These are phyloP conservation scores for Thereva unica DNA, from an alignment of 2,888 invertebrate genomes.

Conservation along the genomic window DNA sequence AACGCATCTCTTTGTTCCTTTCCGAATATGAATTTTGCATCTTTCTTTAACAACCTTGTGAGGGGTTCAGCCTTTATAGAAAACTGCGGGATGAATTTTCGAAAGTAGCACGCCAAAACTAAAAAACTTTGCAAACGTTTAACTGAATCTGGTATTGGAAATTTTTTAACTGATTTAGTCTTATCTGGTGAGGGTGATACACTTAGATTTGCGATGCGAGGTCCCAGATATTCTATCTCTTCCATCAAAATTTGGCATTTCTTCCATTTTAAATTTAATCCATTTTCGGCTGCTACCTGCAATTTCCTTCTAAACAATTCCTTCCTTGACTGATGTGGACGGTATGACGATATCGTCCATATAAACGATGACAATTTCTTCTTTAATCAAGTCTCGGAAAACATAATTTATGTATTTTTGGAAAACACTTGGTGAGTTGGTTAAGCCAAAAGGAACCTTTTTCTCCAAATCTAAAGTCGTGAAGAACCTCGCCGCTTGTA, in stretches of 20 bases:
- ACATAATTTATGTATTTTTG: background rate
- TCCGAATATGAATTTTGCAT: background rate
- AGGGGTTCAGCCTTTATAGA: background rate
- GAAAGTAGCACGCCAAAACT: conserved; percentile 1
- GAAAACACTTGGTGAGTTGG: background rate
- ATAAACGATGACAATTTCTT: background rate
- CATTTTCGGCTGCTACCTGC: too few relatives aligned
- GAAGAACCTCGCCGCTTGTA: conserved; percentile 30
- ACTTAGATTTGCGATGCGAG: background rate
- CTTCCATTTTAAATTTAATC: background rate
- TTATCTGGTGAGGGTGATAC: background rate
- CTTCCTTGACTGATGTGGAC: background rate
- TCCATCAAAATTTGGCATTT: background rate
- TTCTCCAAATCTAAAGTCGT: too few relatives aligned
- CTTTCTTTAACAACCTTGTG: conserved; percentile 1
- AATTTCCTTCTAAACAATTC: too few relatives aligned
- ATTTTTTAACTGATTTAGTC: background rate
- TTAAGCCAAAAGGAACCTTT: background rate
- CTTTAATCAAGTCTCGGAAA: background rate
- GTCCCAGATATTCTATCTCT: conserved; percentile 1
- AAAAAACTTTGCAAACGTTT: background rate
- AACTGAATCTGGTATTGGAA: background rate
- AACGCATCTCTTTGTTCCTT: background rate
- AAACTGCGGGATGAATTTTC: conserved; percentile 3
- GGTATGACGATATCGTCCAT: conserved; percentile 6